These are phyloP conservation scores for Zootoca vivipara DNA, from an alignment of 2,113 vertebrate genomes.

Conservation along the genomic window DNA sequence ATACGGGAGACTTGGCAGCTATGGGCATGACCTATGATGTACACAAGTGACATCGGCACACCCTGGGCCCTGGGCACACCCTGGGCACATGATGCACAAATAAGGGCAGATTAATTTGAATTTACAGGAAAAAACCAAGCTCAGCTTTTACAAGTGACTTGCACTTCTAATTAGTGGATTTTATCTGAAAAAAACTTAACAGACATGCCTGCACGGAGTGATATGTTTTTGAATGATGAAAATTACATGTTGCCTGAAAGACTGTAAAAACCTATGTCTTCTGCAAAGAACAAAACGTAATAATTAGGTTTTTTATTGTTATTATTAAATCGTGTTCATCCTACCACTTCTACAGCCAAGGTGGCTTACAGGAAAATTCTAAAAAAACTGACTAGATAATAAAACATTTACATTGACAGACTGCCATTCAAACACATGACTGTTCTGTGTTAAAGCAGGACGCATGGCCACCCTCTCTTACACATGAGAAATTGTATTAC, in stretches of 20 bases:
- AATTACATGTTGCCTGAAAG: background rate
- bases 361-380: background rate
- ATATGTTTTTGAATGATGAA: constrained; percentile 27
- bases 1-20: too few species aligned
- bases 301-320: too few species aligned
- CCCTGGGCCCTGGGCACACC: too few species aligned
- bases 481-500: background rate
- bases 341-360: background rate
- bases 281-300: too few species aligned
- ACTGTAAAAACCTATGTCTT: constrained; percentile 12
- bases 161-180: constrained; percentile 13
- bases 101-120: background rate
- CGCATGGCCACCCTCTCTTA: too few species aligned
- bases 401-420: background rate
- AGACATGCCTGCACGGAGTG: constrained; percentile 2
- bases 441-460: too few species aligned
- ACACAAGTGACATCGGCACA: too few species aligned
- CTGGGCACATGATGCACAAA: background rate
- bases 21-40: too few species aligned
- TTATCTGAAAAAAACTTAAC: background rate
- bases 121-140: background rate
- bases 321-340: background rate
- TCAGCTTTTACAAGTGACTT: background rate
- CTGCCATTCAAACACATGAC: too few species aligned
- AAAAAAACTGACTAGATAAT: background rate